Conservation (phyloP, 2,888 invertebrate genomes). For the Hydraecia micacea region DNA sequence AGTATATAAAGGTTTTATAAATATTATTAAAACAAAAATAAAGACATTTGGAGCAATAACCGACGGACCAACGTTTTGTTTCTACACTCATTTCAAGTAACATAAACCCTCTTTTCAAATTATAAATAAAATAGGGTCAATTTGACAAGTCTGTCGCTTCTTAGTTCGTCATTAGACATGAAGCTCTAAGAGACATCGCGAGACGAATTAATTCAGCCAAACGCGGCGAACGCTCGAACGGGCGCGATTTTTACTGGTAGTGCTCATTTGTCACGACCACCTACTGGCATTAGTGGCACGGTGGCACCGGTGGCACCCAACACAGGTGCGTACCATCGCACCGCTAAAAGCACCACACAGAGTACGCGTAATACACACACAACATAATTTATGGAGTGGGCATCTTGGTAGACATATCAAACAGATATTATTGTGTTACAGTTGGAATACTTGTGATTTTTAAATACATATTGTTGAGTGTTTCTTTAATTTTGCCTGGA, state of each 20-base stretch:
- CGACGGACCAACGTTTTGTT: not conserved
- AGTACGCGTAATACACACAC: constrained; percentile 10
- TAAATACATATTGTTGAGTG: not conserved
- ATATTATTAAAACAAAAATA: not conserved
- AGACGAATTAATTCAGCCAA: constrained; percentile 89
- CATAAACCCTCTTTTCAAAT: not conserved
- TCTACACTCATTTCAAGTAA: not conserved
- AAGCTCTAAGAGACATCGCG: constrained; percentile 87
- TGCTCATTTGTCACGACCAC: constrained; percentile 89
- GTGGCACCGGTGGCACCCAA: constrained; percentile 49
- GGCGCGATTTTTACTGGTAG: constrained; percentile 86
- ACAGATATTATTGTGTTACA: not conserved
- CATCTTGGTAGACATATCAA: constrained; percentile 4
- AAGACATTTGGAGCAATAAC: not conserved
- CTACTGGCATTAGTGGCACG: constrained; percentile 56
- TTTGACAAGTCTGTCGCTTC: constrained; percentile 64
- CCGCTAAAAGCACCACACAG: constrained; percentile 77
- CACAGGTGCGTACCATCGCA: constrained; percentile 85
- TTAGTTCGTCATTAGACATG: constrained; percentile 69
- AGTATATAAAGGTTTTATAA: not conserved
- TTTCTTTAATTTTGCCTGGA: not conserved
- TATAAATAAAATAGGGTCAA: not conserved
- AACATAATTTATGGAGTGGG: constrained; percentile 66
- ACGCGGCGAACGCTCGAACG: constrained; percentile 74
- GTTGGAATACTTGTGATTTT: not conserved